phyloP scores from a whole-genome alignment of 2,888 invertebrate genomes.

The Pherbina coryleti region DNA sequence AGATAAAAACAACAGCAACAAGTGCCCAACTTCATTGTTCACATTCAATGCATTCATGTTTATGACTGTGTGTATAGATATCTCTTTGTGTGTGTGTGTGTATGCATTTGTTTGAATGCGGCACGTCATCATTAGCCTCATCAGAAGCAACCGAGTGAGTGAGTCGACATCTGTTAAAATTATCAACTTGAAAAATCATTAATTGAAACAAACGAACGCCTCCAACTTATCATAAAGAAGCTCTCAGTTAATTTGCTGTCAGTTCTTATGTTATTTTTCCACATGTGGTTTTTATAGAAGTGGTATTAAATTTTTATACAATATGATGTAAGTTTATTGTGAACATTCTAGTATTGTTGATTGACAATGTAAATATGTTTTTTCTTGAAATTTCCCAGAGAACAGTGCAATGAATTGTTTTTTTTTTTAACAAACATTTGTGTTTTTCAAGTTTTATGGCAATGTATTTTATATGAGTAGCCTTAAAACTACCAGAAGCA shows the following conservation, averaged over 20 bases:
- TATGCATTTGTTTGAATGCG: neutral
- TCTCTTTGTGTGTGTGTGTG: neutral
- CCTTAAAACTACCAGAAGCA: no score
- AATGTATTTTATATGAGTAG: no score
- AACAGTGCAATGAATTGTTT: no score
- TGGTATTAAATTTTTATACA: no score
- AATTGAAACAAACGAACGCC: slow-evolving; percentile 7
- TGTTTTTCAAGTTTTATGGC: no score
- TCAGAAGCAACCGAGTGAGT: neutral
- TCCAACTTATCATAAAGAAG: slow-evolving; percentile 14
- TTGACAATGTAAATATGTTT: no score
- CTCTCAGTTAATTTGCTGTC: neutral
- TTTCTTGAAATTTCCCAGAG: no score
- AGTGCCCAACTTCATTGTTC: neutral
- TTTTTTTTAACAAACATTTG: no score
- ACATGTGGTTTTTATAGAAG: neutral
- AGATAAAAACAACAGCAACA: slow-evolving; percentile 19
- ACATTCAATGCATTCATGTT: neutral
- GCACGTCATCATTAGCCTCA: slow-evolving; percentile 5
- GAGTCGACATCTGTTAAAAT: slow-evolving; percentile 13
- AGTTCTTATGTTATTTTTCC: neutral
- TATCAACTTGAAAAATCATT: slow-evolving; percentile 3
- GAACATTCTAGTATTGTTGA: no score
- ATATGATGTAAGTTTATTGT: no score
- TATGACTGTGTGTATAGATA: neutral